Base-by-base conservation (phyloP, 2,797 vertebrate species). In the Chelonia mydas region DNA sequence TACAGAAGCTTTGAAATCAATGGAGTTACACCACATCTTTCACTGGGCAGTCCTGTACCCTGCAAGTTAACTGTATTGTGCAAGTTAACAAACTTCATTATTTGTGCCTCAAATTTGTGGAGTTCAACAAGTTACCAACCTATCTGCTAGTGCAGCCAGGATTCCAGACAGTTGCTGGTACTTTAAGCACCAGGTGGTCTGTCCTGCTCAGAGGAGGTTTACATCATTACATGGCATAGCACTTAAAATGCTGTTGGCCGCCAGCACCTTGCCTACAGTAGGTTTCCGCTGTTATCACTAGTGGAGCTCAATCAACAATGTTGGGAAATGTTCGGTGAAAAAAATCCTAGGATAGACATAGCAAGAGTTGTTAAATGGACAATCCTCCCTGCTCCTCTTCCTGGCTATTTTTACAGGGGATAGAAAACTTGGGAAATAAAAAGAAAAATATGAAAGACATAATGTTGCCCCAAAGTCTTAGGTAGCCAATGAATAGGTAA, bases 401-500 rank as follows among this genome's bases (percentile, higher is more conserved):
- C 85, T 45, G 12, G 27, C 19, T 59, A 54, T 1, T 4, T 93
- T 91, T 83, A 59, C 54, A 72, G n/a, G n/a, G 6, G 15, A 61
- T 51, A 47, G 72, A 83, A 77, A 91, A 53, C 78, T 61, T 87
- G 33, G 95, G 59, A 79, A 87, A 76, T 80, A 25, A 74, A n/a
- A 68, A 41, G 23, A 74, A 41, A 77, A 79, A 47, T 68, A 89
- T 55, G 23, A 8, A 77, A 5, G 0, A 1, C 41, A 37, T 47
- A 3, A 33, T 76, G 74, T 45, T 17, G 12, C 55, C 65, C n/a
- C 13, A 47, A 85, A 57, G 4, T 80, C 23, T 77, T 5, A 23
- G 89, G 86, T 85, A 85, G 83, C 65, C 72, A 86, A n/a, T 53
- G 68, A 61, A 93, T 55, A 96, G 81, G 23, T 33, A 84, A 92